Percentiles rank a stretch among this genome's conserved stretches.
Conservation (phyloP, 2,797 vertebrate genomes). For the Ataeniobius toweri region DNA sequence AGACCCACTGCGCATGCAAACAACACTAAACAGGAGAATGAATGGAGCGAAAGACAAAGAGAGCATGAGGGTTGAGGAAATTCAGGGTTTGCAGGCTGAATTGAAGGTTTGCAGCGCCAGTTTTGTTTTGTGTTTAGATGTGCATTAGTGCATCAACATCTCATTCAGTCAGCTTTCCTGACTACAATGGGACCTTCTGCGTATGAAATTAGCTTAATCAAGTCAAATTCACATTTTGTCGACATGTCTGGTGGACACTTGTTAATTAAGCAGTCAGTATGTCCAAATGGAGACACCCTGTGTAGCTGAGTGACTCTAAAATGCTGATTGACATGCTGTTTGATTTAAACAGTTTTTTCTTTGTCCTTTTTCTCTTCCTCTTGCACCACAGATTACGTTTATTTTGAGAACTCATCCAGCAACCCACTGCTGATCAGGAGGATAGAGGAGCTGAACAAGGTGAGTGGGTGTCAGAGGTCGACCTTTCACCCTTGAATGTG, state of each 20-base stretch:
- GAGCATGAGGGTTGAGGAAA: slow-evolving; percentile 50
- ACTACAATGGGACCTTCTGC: slow-evolving; percentile 33
- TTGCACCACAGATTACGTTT: slow-evolving; percentile 83
- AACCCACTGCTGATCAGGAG: slow-evolving; percentile 87
- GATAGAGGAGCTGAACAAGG: slow-evolving; percentile 88
- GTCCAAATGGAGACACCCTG: slow-evolving; percentile 38
- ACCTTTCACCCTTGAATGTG: slow-evolving; percentile 9
- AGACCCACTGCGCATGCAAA: slow-evolving; percentile 47
- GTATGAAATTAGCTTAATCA: slow-evolving; percentile 52
- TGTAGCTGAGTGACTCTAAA: slow-evolving; percentile 38
- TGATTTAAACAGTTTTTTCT: slow-evolving; percentile 12
- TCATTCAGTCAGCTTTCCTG: slow-evolving; percentile 47
- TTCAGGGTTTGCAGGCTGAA: slow-evolving; percentile 48
- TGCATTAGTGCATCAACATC: slow-evolving; percentile 24
- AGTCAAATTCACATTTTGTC: slow-evolving; percentile 42
- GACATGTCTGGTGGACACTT: slow-evolving; percentile 37
- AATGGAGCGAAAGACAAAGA: slow-evolving; percentile 56
- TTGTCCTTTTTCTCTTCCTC: slow-evolving; percentile 29
- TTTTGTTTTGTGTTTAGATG: slow-evolving; percentile 21
- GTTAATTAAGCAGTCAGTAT: slow-evolving; percentile 41
- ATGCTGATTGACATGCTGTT: slow-evolving; percentile 38
- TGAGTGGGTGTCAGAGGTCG: slow-evolving; percentile 53
- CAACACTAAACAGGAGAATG: slow-evolving; percentile 34
- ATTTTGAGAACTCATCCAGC: slow-evolving; percentile 88
- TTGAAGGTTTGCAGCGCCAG: slow-evolving; percentile 30